These are phyloP conservation scores for Desmophyllum pertusum DNA, from an alignment of 92 coral and sea anemone species.

Conservation along the genomic window DNA sequence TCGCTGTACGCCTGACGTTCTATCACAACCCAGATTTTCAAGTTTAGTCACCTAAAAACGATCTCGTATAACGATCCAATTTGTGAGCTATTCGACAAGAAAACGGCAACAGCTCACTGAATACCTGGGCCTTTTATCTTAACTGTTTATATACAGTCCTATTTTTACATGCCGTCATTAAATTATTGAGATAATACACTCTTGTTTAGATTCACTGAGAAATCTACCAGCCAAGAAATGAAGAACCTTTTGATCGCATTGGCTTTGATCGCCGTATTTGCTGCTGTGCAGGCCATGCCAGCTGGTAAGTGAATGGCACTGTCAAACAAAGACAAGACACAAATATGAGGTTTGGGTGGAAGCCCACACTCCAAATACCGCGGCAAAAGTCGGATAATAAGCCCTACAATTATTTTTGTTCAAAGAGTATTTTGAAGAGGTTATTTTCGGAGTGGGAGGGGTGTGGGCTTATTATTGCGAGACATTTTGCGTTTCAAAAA, in stretches of 20 bases:
- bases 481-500: background rate
- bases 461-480: background rate
- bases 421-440: too few species aligned
- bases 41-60: background rate
- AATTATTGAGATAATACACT: background rate
- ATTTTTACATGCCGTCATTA: background rate
- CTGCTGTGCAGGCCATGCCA: constrained; percentile 51
- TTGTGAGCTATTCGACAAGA: background rate
- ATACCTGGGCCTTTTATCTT: background rate
- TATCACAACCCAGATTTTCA: background rate
- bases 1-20: background rate
- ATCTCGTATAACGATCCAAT: too few species aligned
- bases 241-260: constrained; percentile 39
- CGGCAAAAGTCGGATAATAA: background rate
- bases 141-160: background rate
- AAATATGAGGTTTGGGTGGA: background rate
- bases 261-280: constrained; percentile 38
- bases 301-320: constrained; percentile 28
- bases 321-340: background rate
- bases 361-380: background rate
- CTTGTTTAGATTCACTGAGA: constrained; percentile 10
- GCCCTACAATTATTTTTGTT: background rate
- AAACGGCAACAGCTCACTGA: background rate
- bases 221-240: constrained; percentile 31
- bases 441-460: background rate